Base-by-base conservation (phyloP, 2,888 invertebrate genomes). In the Kryphioiulus occultus region DNA sequence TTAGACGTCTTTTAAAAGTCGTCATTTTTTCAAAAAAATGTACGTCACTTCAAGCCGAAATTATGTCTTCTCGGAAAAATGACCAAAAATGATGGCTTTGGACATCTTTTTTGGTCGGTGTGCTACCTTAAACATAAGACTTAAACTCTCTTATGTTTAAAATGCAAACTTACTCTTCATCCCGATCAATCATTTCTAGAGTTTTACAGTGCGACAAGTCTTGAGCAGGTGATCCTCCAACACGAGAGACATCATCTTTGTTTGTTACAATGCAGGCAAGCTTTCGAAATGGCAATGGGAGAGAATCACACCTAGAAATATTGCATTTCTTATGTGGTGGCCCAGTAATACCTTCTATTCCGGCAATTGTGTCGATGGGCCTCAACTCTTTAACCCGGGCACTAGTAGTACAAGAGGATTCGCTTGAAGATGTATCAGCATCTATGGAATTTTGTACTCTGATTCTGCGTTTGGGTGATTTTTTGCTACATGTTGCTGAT, bases 351-450 rank as follows among this genome's bases (percentile, higher is more conserved):
- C 35, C 1, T 26, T 78, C 59, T 19, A 59, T n/a, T 30, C 78
- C 19, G 42, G 35, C 26, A 26, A 5, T 10, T 10, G 5, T 5
- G 26, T 19, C 39, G n/a, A 9, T 78, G 19, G 22, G 15, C n/a
- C 17, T n/a, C 26, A 78, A 15, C 19, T 26, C 59, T 9, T 53
- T 53, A 17, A 59, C 32, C 22, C 59, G 10, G 32, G 78, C 35
- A 22, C 86, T 35, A 15, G 78, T 17, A n/a, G n/a, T 7, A 0
- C 35, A 84, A 9, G 87, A 87, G 17, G 87, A 85, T 32, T 87
- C 87, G 26, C 42, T 83, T 10, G 87, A 82, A 19, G 87, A 87
- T 12, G 87, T 85, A 53, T 87, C 87, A 2, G 39, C 85, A 19
- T 87, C 87, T 17, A 87, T 22, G 17, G 87, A 87, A 15, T 87